Conservation (phyloP, 2,113 vertebrate genomes). For the Heterochromis multidens region DNA sequence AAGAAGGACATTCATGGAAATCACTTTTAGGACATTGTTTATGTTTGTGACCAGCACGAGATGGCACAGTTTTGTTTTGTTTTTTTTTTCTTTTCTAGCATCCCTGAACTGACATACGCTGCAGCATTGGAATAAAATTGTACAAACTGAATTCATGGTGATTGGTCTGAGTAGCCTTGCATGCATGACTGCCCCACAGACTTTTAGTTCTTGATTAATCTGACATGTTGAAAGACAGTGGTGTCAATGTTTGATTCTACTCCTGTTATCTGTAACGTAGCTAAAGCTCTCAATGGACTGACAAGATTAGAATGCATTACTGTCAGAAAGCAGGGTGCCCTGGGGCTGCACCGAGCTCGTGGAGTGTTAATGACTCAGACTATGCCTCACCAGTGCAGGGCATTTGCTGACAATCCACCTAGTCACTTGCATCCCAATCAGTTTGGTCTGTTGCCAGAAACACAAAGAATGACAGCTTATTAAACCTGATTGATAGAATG, state of each 20-base stretch:
- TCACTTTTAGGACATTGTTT: constrained; percentile 13
- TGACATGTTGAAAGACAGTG: constrained; percentile 68
- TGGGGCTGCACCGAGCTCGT: constrained; percentile 58
- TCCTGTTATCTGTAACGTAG: constrained; percentile 75
- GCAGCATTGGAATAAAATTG: neutral
- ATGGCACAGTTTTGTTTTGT: neutral
- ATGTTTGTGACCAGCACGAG: constrained; percentile 16
- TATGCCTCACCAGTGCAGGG: constrained; percentile 39
- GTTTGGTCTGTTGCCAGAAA: constrained; percentile 10
- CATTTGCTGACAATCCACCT: constrained; percentile 56
- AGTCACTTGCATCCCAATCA: constrained; percentile 63
- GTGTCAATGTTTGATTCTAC: constrained; percentile 58
- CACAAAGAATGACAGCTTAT: constrained; percentile 19
- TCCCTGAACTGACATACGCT: neutral
- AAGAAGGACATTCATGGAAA: constrained; percentile 39
- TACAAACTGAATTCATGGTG: constrained; percentile 3
- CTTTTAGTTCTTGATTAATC: constrained; percentile 62
- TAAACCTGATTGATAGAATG: constrained; percentile 33
- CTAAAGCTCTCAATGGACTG: constrained; percentile 70
- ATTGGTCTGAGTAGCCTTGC: constrained; percentile 16
- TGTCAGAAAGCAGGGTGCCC: constrained; percentile 66
- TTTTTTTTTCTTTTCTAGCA: neutral
- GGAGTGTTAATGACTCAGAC: constrained; percentile 73
- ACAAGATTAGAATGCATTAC: constrained; percentile 77
- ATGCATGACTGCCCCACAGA: constrained; percentile 49